Evolutionary conservation across 2,888 invertebrate species (phyloP), one percentile per base, ranked within the genome.

Genomic region (Lissonota sp.): DNA sequence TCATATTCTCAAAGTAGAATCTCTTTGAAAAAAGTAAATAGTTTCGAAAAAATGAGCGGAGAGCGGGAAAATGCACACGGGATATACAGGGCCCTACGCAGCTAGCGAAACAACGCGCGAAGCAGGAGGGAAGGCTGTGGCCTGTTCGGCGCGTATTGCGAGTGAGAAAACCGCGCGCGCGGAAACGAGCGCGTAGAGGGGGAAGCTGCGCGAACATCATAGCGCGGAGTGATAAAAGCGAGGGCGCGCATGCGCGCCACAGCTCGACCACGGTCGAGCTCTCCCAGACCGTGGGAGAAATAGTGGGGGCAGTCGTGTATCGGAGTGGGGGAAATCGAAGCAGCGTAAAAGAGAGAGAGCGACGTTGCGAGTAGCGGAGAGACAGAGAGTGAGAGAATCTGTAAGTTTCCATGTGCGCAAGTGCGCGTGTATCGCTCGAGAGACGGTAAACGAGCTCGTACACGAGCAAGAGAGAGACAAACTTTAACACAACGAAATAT

Each of bases 401-500:
- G 63, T 44, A 42, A 70, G 58, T n/a, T 12, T 40, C 49, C 49
- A 40, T 42, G 64, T 40, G n/a, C 4, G 5, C 7, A 46, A 39
- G 55, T 6, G 63, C 26, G 40, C 16, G 42, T 12, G 49, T 10
- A 66, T 39, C 58, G 37, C 51, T 51, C 14, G 67, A 55, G 42
- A 44, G 44, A 44, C 40, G 42, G 60, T 40, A 39, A 14, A 49
- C n/a, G 49, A 10, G 49, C 10, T 49, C 49, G 49, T 4, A 5
- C 49, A 26, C 57, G 53, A 51, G 77, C 57, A 53, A 75, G 49
- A 49, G 49, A 12, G 49, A 49, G 49, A 49, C 10, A 49, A 49
- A 5, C 8, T 5, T 12, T 5, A 10, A 12, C 91, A 92, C 92
- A 89, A 92, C 92, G 89, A 87, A 70, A 16, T 66, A 55, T 77